phyloP scores from a whole-genome alignment of 2,888 invertebrate species.

The Cephus nigrinus region DNA sequence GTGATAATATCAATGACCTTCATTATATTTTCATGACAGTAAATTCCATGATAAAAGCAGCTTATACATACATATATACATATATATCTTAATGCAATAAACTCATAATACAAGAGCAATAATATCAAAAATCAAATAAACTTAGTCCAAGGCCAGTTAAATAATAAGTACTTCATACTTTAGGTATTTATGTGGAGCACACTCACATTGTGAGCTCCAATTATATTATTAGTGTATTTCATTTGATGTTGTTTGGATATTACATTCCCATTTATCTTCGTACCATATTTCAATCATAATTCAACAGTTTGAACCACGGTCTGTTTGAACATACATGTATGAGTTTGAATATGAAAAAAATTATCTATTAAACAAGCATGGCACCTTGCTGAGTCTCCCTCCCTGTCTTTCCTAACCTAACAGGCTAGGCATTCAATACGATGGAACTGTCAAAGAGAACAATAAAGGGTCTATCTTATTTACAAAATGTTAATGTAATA shows the following conservation, averaged over 20 bases:
- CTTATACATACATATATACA: neutral
- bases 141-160: neutral
- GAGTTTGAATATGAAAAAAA: neutral
- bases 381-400: neutral
- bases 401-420: neutral
- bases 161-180: neutral
- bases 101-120: neutral
- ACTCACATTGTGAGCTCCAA: neutral
- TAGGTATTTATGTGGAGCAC: neutral
- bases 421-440: neutral
- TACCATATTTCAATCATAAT: neutral
- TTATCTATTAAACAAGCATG: neutral
- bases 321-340: too few relatives aligned
- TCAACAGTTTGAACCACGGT: neutral
- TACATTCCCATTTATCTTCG: neutral
- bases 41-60: neutral
- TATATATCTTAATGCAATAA: neutral
- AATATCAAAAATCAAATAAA: neutral
- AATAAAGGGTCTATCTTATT: slow-evolving; percentile 36
- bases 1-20: neutral
- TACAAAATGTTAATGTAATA: slow-evolving; percentile 43
- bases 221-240: neutral
- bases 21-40: neutral
- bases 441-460: slow-evolving; percentile 51
- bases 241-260: neutral